Conservation (phyloP, 2,113 vertebrate species). For the Hassar affinis region DNA sequence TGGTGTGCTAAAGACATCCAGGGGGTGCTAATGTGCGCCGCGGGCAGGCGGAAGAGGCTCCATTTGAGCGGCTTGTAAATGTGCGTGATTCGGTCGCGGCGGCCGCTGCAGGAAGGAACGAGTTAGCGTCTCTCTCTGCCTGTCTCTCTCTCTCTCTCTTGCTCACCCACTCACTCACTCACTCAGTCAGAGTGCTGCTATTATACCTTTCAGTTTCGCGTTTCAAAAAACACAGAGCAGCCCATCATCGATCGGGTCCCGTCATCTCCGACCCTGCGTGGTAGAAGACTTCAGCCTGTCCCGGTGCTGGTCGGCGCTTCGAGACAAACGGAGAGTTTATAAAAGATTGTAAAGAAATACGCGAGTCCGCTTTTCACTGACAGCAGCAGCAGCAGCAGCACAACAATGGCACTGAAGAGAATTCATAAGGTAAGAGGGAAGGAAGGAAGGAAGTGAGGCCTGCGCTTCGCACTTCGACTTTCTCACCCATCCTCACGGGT, state of each 20-base stretch:
- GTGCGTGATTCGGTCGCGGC: constrained; percentile 74
- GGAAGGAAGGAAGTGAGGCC: constrained; percentile 65
- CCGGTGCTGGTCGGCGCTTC: constrained; percentile 32
- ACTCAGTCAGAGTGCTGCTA: background rate
- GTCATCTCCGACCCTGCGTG: too few relatives aligned
- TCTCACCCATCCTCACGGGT: background rate
- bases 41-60: constrained; percentile 60
- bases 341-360: background rate
- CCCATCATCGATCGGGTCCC: constrained; percentile 16
- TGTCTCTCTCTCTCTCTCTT: background rate
- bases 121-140: constrained; percentile 1
- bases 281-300: background rate
- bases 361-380: constrained; percentile 66
- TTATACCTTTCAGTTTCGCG: constrained; percentile 64
- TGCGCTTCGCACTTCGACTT: constrained; percentile 57
- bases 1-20: background rate
- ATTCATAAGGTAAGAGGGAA: constrained; percentile 86
- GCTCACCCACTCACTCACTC: background rate
- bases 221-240: constrained; percentile 46
- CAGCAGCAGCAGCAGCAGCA: constrained; percentile 67
- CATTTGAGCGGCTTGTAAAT: constrained; percentile 48
- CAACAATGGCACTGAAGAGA: constrained; percentile 93
- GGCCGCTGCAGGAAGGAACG: constrained; percentile 78
- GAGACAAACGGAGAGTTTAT: constrained; percentile 45
- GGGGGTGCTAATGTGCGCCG: constrained; percentile 48